These are phyloP conservation scores for Hofmannophila pseudospretella DNA, from an alignment of 2,888 invertebrate species.

Conservation along the genomic window DNA sequence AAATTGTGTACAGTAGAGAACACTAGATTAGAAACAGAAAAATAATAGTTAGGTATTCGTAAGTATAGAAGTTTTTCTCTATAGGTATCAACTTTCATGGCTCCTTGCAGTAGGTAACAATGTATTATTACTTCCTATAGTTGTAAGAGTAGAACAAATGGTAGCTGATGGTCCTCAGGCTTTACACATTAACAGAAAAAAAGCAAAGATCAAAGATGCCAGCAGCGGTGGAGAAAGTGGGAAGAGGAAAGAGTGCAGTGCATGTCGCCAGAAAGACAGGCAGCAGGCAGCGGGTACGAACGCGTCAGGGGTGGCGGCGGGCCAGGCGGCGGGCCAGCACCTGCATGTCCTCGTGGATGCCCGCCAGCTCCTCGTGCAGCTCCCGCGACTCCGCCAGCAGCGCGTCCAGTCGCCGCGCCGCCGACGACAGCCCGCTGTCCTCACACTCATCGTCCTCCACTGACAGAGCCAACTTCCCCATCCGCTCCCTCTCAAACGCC, in stretches of 20 bases:
- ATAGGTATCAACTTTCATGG: too few species aligned
- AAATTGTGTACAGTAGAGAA: too few species aligned
- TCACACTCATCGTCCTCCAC: conserved; percentile 60
- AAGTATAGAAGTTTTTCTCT: too few species aligned
- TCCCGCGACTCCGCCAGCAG: conserved; percentile 64
- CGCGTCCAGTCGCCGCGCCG: conserved; percentile 58
- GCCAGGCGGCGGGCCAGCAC: conserved; percentile 70
- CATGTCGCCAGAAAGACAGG: not conserved
- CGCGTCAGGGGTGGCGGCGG: conserved; percentile 60
- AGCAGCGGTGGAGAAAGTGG: not conserved
- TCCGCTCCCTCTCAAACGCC: conserved; percentile 56
- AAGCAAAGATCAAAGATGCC: too few species aligned
- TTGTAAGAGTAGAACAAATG: too few species aligned
- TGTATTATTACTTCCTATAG: too few species aligned
- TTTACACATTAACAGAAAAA: too few species aligned
- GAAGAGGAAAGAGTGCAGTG: not conserved
- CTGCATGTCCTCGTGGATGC: conserved; percentile 72
- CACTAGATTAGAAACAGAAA: too few species aligned
- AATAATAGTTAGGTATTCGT: too few species aligned
- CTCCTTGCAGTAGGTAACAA: too few species aligned
- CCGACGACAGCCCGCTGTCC: conserved; percentile 46
- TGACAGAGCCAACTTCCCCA: conserved; percentile 60
- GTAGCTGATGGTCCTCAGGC: too few species aligned
- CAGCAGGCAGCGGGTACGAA: conserved; percentile 50
- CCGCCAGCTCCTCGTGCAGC: conserved; percentile 65